These are phyloP conservation scores for Catagonus wagneri DNA, from an alignment of 2,113 vertebrate genomes.

Conservation along the genomic window DNA sequence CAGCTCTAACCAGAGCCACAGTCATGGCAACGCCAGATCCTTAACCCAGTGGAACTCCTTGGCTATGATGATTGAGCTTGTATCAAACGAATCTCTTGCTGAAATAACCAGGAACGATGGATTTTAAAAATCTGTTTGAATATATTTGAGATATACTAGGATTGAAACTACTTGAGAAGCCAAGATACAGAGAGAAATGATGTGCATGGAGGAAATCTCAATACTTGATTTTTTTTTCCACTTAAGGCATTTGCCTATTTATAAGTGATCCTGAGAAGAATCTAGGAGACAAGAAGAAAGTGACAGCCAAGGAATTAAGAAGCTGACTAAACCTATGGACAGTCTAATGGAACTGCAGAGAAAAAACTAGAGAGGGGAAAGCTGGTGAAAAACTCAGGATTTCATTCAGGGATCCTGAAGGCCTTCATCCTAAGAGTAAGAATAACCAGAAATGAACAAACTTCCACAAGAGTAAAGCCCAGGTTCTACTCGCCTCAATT, in stretches of 20 bases:
- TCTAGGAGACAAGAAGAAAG: neutral
- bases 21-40: too few species aligned
- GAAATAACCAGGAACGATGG: conserved; percentile 31
- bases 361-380: neutral
- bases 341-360: neutral
- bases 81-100: neutral
- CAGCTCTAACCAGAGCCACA: too few species aligned
- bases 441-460: neutral
- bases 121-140: neutral
- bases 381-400: neutral
- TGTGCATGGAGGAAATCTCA: neutral
- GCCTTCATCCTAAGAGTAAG: neutral
- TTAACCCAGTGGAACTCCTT: too few species aligned
- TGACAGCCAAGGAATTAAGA: neutral
- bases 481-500: neutral
- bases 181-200: neutral
- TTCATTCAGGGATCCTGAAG: neutral
- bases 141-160: neutral
- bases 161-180: neutral
- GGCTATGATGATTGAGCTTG: neutral
- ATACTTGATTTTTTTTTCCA: neutral
- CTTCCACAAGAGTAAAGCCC: neutral
- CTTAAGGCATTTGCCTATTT: neutral
- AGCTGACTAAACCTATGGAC: neutral
- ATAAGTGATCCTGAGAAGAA: neutral